Evolutionary conservation across 2,797 vertebrate genomes (phyloP), one percentile per base, ranked within the genome.

Genomic region (Clarias pachynema): DNA sequence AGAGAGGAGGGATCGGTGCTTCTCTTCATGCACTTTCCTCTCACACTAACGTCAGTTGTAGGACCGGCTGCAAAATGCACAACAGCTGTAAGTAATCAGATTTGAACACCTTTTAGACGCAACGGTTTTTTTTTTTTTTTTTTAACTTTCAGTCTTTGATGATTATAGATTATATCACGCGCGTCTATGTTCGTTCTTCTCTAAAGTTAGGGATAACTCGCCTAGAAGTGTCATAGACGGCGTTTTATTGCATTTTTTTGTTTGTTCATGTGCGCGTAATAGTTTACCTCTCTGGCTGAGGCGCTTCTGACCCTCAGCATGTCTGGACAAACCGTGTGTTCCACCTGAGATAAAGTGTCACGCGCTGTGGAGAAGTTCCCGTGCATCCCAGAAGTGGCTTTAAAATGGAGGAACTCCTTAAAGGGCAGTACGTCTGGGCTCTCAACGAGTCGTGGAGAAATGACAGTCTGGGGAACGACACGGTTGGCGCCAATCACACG

Each of bases 351-450:
- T 2, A 65, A 37, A 6, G 15, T 22, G 9, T 29, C 15, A 0
- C 69, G 49, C 69, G 70, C 66, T 75, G 24, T 72, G 78, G 82
- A 74, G 49, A 86, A 68, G 84, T 37, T 81, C 60, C 75, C 9
- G 82, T 56, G 81, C 74, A 31, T 73, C 74, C 74, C 44, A 34
- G 22, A 56, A 53, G 81, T 49, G 63, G 20, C n/a, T 40, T 15
- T 59, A 85, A 65, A 66, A 96, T 96, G 95, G 95, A 94, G 81
- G 92, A 91, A 20, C 82, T 93, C 88, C 91, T 93, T 81, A 90
- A 87, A 89, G 91, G 90, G 62, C 91, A 88, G 60, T 69, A 92
- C 60, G 5, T 85, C 0, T 90, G 91, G 91, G 81, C 86, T 22
- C n/a, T 89, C 24, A 96, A 96, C 84, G 82, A 88, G 68, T 94